Conservation (phyloP, 2,113 vertebrate genomes). For the Acrocephalus arundinaceus region DNA sequence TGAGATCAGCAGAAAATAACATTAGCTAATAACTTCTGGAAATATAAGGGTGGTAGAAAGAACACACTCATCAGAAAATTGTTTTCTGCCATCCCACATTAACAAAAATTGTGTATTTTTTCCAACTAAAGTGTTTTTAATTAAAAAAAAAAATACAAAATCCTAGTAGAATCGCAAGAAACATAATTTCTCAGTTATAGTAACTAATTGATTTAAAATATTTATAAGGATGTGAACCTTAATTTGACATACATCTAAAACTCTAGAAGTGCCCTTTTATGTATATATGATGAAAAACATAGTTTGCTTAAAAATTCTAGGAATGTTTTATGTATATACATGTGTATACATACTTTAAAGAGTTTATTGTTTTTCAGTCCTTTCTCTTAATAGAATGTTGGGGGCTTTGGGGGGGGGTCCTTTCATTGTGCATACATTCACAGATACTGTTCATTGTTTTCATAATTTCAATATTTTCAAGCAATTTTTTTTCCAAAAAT, state of each 20-base stretch:
- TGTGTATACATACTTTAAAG: not conserved
- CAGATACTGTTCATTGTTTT: not conserved
- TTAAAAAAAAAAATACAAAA: not conserved
- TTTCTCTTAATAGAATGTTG: not conserved
- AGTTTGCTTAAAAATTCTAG: not conserved
- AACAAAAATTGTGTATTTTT: not conserved
- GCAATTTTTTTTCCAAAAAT: not conserved
- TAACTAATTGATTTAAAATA: not conserved
- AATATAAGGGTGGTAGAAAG: not conserved
- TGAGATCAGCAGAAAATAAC: constrained; percentile 49
- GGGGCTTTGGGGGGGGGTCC: no score
- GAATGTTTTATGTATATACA: not conserved
- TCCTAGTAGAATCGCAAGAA: not conserved
- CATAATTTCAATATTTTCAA: not conserved
- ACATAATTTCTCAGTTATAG: not conserved
- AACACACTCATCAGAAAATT: not conserved
- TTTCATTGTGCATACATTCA: not conserved
- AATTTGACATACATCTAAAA: not conserved
- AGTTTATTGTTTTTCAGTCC: not conserved
- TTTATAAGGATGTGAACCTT: not conserved
- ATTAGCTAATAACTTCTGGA: constrained; percentile 19
- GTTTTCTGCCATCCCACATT: not conserved
- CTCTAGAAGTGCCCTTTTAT: not conserved
- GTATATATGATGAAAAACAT: not conserved
- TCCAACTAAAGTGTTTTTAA: not conserved